Percentiles rank a stretch among this genome's conserved stretches.
These are phyloP conservation scores for Meandrusa payeni DNA, from an alignment of 2,888 invertebrate genomes.

Conservation along the genomic window DNA sequence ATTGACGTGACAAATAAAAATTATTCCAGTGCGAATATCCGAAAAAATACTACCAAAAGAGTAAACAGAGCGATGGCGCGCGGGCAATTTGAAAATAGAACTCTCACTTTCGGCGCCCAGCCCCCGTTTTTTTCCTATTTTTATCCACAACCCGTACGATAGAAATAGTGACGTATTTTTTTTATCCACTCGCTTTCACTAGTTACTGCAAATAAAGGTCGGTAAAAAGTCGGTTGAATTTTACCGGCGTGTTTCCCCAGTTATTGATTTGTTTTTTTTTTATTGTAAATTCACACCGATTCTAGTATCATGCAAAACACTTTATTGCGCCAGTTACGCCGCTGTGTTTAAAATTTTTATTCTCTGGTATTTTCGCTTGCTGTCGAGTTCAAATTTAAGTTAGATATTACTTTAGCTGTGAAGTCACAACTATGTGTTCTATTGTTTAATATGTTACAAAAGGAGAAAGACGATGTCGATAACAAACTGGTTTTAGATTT, in stretches of 20 bases:
- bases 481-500: no score
- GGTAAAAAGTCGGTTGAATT: conserved; percentile 62
- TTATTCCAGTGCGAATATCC: conserved; percentile 36
- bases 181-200: conserved; percentile 65
- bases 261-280: conserved; percentile 55
- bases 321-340: conserved; percentile 18
- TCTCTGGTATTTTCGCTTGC: conserved; percentile 7
- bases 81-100: conserved; percentile 70
- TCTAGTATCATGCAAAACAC: conserved; percentile 28
- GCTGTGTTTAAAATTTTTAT: conserved; percentile 15
- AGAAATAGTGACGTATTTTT: conserved; percentile 77
- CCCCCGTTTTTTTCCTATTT: conserved; percentile 57
- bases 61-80: conserved; percentile 41
- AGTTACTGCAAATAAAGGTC: conserved; percentile 74
- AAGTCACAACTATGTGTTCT: no score
- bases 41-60: conserved; percentile 42
- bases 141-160: conserved; percentile 63
- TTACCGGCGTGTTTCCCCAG: conserved; percentile 59
- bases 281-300: conserved; percentile 48
- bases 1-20: conserved; percentile 3
- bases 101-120: conserved; percentile 63
- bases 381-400: conserved; percentile 1
- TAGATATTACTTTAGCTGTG: neutral
- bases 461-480: no score
- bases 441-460: no score